phyloP scores from a whole-genome alignment of 2,888 invertebrate species.

The Escarpia spicata region DNA sequence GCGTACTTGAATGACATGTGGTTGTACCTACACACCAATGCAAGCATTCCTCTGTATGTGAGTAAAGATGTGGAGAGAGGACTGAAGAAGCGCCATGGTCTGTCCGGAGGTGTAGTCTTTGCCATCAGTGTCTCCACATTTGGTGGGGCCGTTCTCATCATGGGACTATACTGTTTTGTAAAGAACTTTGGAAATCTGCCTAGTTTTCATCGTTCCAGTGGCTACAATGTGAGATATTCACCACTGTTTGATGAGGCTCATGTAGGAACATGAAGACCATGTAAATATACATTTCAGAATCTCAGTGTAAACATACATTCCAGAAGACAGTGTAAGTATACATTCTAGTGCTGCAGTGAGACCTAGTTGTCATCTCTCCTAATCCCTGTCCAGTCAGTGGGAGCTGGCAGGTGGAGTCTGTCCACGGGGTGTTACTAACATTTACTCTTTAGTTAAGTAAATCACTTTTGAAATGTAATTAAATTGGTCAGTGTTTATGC shows the following conservation, averaged over 20 bases:
- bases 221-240: background rate
- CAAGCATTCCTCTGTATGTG: background rate
- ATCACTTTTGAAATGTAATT: too few relatives aligned
- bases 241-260: background rate
- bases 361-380: background rate
- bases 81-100: background rate
- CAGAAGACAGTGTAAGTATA: background rate
- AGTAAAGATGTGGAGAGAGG: background rate
- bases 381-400: background rate
- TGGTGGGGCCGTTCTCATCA: background rate
- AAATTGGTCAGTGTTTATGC: too few relatives aligned
- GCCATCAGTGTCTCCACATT: background rate
- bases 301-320: background rate
- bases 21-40: background rate
- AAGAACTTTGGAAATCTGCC: slow-evolving; percentile 4
- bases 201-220: background rate
- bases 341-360: background rate
- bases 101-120: background rate
- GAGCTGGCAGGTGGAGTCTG: too few relatives aligned
- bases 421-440: too few relatives aligned
- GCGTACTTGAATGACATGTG: background rate
- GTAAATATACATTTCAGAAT: background rate
- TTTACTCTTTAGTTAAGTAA: too few relatives aligned
- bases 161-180: slow-evolving; percentile 11
- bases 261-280: background rate